Percentiles rank a stretch among this genome's conserved stretches.
Evolutionary conservation across 2,888 invertebrate genomes (phyloP).

Genomic region (Cinara cedri): DNA sequence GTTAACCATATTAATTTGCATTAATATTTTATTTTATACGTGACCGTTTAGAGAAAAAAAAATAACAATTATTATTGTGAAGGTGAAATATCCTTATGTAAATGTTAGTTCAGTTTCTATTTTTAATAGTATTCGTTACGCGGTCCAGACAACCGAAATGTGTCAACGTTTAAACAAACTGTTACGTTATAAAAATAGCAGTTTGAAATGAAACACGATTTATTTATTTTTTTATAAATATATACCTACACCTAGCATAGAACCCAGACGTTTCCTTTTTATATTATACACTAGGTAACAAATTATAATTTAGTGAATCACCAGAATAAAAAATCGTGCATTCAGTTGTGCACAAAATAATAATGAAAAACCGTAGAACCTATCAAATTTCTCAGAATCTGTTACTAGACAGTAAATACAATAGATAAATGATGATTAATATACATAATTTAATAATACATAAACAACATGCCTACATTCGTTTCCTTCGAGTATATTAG

Average conservation of each 20-base stretch:
- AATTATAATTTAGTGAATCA: neutral
- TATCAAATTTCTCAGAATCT: neutral
- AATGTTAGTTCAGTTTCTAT: constrained; percentile 54
- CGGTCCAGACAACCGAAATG: constrained; percentile 53
- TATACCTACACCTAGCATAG: constrained; percentile 7
- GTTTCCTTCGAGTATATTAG: neutral
- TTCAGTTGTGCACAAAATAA: neutral
- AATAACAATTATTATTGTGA: constrained; percentile 24
- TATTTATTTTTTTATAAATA: constrained; percentile 28
- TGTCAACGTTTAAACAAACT: constrained; percentile 54
- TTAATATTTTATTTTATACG: constrained; percentile 30
- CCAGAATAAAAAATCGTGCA: neutral
- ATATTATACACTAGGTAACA: neutral
- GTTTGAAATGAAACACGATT: constrained; percentile 51
- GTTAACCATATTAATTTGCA: neutral
- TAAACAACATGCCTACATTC: neutral
- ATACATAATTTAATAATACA: no score
- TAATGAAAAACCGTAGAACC: neutral
- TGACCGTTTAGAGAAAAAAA: constrained; percentile 28
- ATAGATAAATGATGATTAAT: neutral
- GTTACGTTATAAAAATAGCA: constrained; percentile 53
- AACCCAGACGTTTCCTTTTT: neutral
- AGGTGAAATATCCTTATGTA: constrained; percentile 40
- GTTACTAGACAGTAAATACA: neutral
- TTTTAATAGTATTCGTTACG: constrained; percentile 47